These are phyloP conservation scores for Balearica regulorum DNA, from an alignment of 2,797 vertebrate genomes.

Conservation along the genomic window DNA sequence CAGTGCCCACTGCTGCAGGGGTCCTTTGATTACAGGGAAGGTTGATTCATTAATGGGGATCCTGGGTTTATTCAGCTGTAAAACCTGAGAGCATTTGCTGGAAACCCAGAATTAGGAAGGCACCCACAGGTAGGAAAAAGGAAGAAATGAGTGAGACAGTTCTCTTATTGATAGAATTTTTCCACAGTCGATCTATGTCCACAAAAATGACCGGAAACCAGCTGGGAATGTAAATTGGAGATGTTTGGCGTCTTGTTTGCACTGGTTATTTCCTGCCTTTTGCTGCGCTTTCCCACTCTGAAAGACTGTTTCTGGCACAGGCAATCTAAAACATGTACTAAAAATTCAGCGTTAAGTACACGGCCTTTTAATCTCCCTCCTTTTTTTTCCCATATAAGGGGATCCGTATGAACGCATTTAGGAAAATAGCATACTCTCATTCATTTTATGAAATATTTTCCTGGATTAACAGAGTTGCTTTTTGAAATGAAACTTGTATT, in stretches of 20 bases:
- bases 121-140: neutral
- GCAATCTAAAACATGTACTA: neutral
- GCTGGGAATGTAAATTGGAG: constrained; percentile 30
- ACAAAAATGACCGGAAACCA: constrained; percentile 40
- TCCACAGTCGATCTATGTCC: neutral
- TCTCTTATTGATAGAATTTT: neutral
- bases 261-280: constrained; percentile 42
- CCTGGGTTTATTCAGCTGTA: neutral
- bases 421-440: neutral
- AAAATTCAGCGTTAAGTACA: neutral
- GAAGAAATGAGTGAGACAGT: neutral
- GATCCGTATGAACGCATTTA: neutral
- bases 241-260: neutral
- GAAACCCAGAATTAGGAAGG: neutral
- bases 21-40: neutral
- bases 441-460: neutral
- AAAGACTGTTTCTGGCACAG: neutral
- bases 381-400: neutral
- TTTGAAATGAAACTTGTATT: neutral
- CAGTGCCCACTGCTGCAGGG: fast-evolving
- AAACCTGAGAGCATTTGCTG: neutral
- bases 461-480: neutral
- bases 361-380: neutral
- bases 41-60: neutral
- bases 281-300: constrained; percentile 8